Evolutionary conservation across 2,113 vertebrate genomes (phyloP).

Genomic region (Litocranius walleri): DNA sequence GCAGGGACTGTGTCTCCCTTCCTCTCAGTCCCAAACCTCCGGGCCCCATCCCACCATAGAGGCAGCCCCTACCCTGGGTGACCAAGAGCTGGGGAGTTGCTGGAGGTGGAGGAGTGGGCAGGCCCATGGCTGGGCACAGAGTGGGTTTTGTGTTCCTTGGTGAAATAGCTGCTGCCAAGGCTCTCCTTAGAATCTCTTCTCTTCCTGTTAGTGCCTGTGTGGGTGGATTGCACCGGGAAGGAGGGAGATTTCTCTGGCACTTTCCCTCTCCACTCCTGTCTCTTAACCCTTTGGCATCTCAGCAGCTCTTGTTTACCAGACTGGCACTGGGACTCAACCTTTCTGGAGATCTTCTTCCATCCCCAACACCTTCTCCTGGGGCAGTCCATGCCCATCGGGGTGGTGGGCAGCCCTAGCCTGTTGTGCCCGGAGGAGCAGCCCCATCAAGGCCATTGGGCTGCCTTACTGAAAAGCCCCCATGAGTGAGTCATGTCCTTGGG

Average conservation of each 20-base stretch:
- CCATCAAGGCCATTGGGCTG: background rate
- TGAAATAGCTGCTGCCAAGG: constrained; percentile 25
- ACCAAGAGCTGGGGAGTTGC: background rate
- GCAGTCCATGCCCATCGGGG: background rate
- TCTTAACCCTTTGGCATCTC: background rate
- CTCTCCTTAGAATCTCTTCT: background rate
- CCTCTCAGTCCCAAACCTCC: background rate
- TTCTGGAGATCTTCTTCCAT: background rate
- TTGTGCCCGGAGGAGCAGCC: background rate
- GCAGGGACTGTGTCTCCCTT: background rate
- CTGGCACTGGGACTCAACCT: background rate
- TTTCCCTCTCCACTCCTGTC: background rate
- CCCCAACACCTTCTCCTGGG: background rate
- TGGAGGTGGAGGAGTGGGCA: background rate
- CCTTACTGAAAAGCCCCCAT: background rate
- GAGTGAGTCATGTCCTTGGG: background rate
- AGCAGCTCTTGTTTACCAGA: background rate
- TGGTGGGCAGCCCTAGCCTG: background rate
- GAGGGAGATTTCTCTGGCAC: background rate
- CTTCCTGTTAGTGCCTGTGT: background rate
- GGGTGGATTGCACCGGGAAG: constrained; percentile 41
- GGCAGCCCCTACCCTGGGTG: background rate
- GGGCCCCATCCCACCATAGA: background rate
- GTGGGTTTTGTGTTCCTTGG: background rate
- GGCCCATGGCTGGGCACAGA: background rate